These are phyloP conservation scores for Branchinecta lynchi DNA, from an alignment of 1,140 invertebrate genomes.

Conservation along the genomic window DNA sequence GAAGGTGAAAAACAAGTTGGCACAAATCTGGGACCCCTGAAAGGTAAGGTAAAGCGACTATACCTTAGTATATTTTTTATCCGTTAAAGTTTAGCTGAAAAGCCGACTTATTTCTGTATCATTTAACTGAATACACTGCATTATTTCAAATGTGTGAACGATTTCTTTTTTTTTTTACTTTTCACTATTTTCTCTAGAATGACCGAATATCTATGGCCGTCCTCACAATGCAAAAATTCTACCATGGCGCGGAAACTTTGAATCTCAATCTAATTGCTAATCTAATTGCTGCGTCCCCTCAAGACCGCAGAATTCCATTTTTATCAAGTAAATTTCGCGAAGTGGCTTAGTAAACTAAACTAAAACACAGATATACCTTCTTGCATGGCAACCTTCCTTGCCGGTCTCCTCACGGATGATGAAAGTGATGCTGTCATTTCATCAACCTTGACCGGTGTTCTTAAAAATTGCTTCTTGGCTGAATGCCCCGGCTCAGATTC, in stretches of 20 bases:
- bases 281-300: not conserved
- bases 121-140: too few species aligned
- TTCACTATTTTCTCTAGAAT: too few species aligned
- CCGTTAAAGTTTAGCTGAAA: too few species aligned
- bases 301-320: not conserved
- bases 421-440: slow-evolving; percentile 1
- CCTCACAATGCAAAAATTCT: not conserved
- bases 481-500: not conserved
- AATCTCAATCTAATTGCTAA: not conserved
- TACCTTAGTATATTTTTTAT: too few species aligned
- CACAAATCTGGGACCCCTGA: too few species aligned
- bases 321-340: not conserved
- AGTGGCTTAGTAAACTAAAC: not conserved
- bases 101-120: too few species aligned
- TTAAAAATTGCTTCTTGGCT: slow-evolving; percentile 7
- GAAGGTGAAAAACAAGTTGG: too few species aligned
- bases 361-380: not conserved
- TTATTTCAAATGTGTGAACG: too few species aligned
- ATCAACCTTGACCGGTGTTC: not conserved
- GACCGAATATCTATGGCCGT: too few species aligned
- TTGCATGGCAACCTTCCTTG: not conserved
- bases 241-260: not conserved
- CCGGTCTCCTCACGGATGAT: not conserved
- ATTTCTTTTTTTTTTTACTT: too few species aligned
- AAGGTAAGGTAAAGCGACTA: too few species aligned